phyloP scores from a whole-genome alignment of 2,888 invertebrate species.

The Cepaea hortensis region DNA sequence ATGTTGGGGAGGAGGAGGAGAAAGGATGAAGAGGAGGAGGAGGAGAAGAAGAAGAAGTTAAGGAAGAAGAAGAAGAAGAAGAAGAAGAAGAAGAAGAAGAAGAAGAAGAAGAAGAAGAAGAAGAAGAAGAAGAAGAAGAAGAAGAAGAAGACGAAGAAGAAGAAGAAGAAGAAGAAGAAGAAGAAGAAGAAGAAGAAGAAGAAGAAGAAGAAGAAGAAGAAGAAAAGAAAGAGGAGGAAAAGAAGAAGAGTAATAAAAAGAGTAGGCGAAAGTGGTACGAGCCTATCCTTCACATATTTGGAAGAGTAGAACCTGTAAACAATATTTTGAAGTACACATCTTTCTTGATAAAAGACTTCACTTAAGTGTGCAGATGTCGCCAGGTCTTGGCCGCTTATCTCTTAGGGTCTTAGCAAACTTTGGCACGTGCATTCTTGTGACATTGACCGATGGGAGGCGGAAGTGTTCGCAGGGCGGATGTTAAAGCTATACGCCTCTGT shows the following conservation, averaged over 20 bases:
- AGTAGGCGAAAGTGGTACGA: not conserved
- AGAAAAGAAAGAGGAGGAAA: not conserved
- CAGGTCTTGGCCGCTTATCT: not conserved
- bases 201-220: not conserved
- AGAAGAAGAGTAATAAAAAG: too few species aligned
- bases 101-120: not conserved
- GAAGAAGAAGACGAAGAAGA: not conserved
- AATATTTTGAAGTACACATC: too few species aligned
- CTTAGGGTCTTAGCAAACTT: not conserved
- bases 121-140: not conserved
- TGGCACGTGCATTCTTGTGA: not conserved
- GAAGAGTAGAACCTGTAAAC: too few species aligned
- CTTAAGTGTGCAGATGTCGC: not conserved
- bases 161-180: not conserved
- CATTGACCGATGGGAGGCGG: not conserved
- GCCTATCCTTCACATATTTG: not conserved
- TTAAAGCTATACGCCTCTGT: not conserved
- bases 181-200: not conserved
- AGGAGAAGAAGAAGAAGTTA: not conserved
- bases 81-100: not conserved
- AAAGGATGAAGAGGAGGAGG: not conserved
- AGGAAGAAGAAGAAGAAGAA: not conserved
- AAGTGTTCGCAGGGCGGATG: not conserved
- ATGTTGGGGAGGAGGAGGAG: not conserved
- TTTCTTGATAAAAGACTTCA: too few species aligned